Evolutionary conservation across 2,888 invertebrate genomes (phyloP), one percentile per base, ranked within the genome.

Genomic region (Kuschelorhynchus macadamiae): DNA sequence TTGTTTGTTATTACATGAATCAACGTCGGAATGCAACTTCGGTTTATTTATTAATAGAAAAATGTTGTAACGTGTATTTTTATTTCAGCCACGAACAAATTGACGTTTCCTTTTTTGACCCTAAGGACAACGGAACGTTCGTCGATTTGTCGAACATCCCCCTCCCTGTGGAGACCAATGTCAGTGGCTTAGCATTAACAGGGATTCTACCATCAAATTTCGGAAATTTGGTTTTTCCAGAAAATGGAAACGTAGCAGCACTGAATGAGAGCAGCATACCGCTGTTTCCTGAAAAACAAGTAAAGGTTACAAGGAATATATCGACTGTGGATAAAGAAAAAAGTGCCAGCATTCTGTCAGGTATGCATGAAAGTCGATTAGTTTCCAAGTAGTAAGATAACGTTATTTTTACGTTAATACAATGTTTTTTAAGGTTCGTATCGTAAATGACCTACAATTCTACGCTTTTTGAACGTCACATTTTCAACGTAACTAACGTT

Each of bases 71-170:
- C 25, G 25, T 49, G 44, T 32, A 32, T 14, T 41, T 12, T 44
- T n/a, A 14, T 16, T 55, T 36, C 73, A 86, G 87, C 4, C 85
- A 85, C 62, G 87, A 87, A 76, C 84, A 86, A 65, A 84, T 88
- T 0, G 86, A 87, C 74, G 75, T 88, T 33, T 85, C 87, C 17
- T 87, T 87, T 77, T 88, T 83, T 72, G 85, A 87, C 74, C 85
- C 86, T 7, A 81, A 81, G 49, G 80, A 80, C 50, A 87, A 87
- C 71, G 81, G 83, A 20, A 85, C 83, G 36, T 79, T 83, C 62
- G 83, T 87, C 30, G 85, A 87, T 76, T 77, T 87, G 49, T 86
- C 86, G 49, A 84, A 85, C 60, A 86, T 88, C 21, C 87, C 87
- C 7, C 67, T 87, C 30, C 87, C 87, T 39, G 82, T 87, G 12